Base-by-base conservation (phyloP, 2,888 invertebrate genomes). In the Bembecia ichneumoniformis region DNA sequence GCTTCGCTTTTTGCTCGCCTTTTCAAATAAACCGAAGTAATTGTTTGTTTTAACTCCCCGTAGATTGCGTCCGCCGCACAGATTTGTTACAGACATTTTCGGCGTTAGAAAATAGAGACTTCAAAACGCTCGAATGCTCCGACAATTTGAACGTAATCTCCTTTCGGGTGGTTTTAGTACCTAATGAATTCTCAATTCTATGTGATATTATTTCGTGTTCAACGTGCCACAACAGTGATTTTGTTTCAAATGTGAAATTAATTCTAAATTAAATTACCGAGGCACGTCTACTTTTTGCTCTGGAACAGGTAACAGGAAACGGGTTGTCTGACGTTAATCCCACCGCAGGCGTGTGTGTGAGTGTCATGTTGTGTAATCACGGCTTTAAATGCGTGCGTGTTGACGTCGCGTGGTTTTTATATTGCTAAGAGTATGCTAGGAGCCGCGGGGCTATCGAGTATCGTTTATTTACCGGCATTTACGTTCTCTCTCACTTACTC, bases 21-120 rank as follows among this genome's bases (percentile, higher is more conserved):
- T 79, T 78, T 77, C 79, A 82, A 86, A 84, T 79, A 84, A 83
- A 83, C 77, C 77, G 63, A 76, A 82, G 82, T 84, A 86, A 87
- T 86, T 86, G 86, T 87, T 87, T 87, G 87, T 86, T 87, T 83
- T 86, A 86, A 79, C 74, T 69, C 74, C n/a, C 68, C 71, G 74
- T 76, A 78, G 81, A 80, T 83, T 80, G 80, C 76, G 74, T 80
- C 75, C 77, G 76, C 76, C 66, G 72, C 64, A 71, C 74, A 71
- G 74, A 81, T 84, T 83, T 76, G 82, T 79, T 77, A 81, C 81
- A 77, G 77, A 77, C 66, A 28, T 28, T 28, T 28, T 28, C 28
- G 28, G 28, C 28, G 71, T 72, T 72, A 74, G 74, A 76, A 78
- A 81, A 83, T 82, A 75, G 73, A 83, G 77, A 72, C 77, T 75